A percentile compares a stretch with the other conserved stretches of the same genome.
phyloP scores from a whole-genome alignment of 2,113 vertebrate genomes.

The Phoxinus phoxinus region DNA sequence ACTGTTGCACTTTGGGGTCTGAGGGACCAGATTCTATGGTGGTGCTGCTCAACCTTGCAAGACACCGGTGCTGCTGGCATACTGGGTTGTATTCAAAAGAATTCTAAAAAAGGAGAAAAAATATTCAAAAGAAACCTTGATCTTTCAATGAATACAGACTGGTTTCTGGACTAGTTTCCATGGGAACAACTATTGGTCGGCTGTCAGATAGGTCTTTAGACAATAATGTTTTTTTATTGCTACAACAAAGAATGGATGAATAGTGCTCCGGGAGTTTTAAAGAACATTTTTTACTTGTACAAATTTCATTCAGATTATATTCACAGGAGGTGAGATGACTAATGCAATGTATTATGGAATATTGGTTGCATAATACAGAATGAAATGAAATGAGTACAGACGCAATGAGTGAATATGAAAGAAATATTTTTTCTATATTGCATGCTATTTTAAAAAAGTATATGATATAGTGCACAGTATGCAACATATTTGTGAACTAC shows the following conservation, averaged over 20 bases:
- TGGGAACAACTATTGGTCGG: constrained; percentile 21
- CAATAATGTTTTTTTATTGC: constrained; percentile 16
- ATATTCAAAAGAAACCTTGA: constrained; percentile 12
- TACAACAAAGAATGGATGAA: neutral
- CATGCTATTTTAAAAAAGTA: neutral
- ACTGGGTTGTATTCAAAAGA: constrained; percentile 9
- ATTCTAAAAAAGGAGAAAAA: neutral
- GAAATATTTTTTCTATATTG: neutral
- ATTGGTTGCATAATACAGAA: neutral
- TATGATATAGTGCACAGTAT: neutral
- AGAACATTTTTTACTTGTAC: neutral
- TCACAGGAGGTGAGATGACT: neutral
- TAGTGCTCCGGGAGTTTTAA: neutral
- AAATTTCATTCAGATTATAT: constrained; percentile 1
- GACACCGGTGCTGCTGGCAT: neutral
- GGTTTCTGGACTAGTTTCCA: constrained; percentile 18
- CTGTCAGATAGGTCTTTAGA: constrained; percentile 13
- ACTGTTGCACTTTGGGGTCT: neutral
- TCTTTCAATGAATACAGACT: constrained; percentile 7
- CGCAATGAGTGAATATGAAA: neutral
- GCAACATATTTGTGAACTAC: neutral
- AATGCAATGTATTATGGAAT: neutral
- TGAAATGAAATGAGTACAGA: neutral
- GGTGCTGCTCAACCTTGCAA: neutral
- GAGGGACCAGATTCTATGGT: neutral